phyloP scores from a whole-genome alignment of 2,797 vertebrate species.

The Graptemys geographica region DNA sequence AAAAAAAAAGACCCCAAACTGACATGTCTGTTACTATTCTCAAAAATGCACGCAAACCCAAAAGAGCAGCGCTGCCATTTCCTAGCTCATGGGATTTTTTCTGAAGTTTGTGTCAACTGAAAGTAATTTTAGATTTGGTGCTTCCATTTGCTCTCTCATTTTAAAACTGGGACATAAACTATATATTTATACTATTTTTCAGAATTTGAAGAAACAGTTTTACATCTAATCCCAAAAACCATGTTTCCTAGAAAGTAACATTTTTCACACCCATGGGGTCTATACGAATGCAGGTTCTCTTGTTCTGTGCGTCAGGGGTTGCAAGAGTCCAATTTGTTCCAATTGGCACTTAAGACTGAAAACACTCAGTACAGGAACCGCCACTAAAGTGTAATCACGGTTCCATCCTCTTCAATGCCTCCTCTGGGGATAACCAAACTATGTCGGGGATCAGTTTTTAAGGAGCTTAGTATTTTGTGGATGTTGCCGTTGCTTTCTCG shows the following conservation, averaged over 20 bases:
- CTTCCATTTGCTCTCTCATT: not conserved
- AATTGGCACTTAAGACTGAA: slow-evolving; percentile 72
- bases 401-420: slow-evolving; percentile 96
- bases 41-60: slow-evolving; percentile 51
- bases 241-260: slow-evolving; percentile 61
- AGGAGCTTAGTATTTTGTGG: slow-evolving; percentile 94
- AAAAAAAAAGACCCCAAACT: slow-evolving; percentile 14
- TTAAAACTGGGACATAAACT: slow-evolving; percentile 26
- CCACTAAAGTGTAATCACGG: slow-evolving; percentile 94
- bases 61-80: not conserved
- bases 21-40: slow-evolving; percentile 23
- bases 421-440: slow-evolving; percentile 94
- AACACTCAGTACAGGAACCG: not conserved
- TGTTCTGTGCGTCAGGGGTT: not conserved
- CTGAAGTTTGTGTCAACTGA: slow-evolving; percentile 29
- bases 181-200: slow-evolving; percentile 39
- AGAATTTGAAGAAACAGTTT: slow-evolving; percentile 39
- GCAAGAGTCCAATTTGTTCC: slow-evolving; percentile 35
- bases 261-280: slow-evolving; percentile 38
- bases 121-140: not conserved
- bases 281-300: slow-evolving; percentile 47
- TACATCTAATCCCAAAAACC: slow-evolving; percentile 61
- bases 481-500: slow-evolving; percentile 92
- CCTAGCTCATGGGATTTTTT: not conserved
- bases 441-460: slow-evolving; percentile 94